phyloP scores from a whole-genome alignment of 2,888 invertebrate genomes.

The Agriopis marginaria region DNA sequence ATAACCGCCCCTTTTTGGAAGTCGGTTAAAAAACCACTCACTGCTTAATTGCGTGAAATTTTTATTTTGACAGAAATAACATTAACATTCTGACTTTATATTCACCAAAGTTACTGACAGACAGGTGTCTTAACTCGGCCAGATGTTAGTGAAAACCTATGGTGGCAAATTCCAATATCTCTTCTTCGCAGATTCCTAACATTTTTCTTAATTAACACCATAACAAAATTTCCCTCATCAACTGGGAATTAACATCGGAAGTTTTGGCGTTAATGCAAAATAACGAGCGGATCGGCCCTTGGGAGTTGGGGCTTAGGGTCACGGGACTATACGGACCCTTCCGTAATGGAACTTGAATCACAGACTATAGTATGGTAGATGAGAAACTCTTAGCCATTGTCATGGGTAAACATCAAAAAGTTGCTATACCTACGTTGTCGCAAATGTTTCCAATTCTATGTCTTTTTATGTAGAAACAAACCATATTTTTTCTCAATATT shows the following conservation, averaged over 20 bases:
- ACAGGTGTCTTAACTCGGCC: neutral
- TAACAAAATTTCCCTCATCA: slow-evolving; percentile 73
- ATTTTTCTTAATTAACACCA: slow-evolving; percentile 67
- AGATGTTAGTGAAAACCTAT: slow-evolving; percentile 9
- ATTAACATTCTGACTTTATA: neutral
- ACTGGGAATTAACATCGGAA: slow-evolving; percentile 69
- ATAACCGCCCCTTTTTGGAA: no score
- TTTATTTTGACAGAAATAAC: neutral
- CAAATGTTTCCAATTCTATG: no score
- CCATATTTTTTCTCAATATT: no score
- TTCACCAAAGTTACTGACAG: neutral
- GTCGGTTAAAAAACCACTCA: no score
- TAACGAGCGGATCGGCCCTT: slow-evolving; percentile 75
- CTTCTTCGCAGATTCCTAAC: slow-evolving; percentile 41
- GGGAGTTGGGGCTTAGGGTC: slow-evolving; percentile 60
- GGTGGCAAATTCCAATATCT: slow-evolving; percentile 27
- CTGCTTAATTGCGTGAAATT: neutral
- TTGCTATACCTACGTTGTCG: no score
- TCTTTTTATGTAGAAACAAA: no score
- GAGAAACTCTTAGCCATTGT: slow-evolving; percentile 8
- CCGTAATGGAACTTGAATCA: slow-evolving; percentile 69
- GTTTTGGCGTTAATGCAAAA: slow-evolving; percentile 78
- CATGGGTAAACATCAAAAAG: neutral
- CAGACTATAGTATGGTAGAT: slow-evolving; percentile 4
- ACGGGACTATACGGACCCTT: slow-evolving; percentile 64